Evolutionary conservation across 1,140 invertebrate species (phyloP).

Genomic region (Panulirus ornatus): DNA sequence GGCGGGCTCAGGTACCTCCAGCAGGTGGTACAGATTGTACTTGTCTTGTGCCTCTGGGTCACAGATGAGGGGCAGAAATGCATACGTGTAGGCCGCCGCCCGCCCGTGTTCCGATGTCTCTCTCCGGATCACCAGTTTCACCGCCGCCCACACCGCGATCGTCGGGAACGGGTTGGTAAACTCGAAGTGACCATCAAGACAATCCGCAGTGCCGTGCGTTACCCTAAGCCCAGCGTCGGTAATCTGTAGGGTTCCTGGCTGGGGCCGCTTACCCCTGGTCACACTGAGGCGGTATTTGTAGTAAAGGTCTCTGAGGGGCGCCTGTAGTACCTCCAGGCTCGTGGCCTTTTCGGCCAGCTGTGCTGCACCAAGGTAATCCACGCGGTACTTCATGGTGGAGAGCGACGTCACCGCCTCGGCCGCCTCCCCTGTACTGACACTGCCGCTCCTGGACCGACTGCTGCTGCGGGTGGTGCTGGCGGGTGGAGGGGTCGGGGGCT

Average conservation of each 20-base stretch:
- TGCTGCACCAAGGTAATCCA: constrained; percentile 90
- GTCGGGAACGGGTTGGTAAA: constrained; percentile 88
- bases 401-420: constrained; percentile 5
- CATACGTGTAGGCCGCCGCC: constrained; percentile 80
- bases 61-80: constrained; percentile 91
- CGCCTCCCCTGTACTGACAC: constrained; percentile 11
- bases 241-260: constrained; percentile 83
- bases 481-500: constrained; percentile 43
- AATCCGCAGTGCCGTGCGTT: constrained; percentile 46
- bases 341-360: constrained; percentile 88
- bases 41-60: constrained; percentile 84
- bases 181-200: constrained; percentile 39
- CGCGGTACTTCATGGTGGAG: constrained; percentile 77
- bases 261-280: constrained; percentile 77
- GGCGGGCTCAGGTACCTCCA: constrained; percentile 63
- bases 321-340: constrained; percentile 88
- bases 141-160: constrained; percentile 93
- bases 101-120: constrained; percentile 69
- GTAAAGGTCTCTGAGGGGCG: constrained; percentile 88
- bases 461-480: constrained; percentile 1
- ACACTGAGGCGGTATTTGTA: constrained; percentile 82
- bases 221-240: constrained; percentile 83
- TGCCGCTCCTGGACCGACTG: constrained; percentile 15
- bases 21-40: constrained; percentile 74
- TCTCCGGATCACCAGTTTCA: constrained; percentile 82